Evolutionary conservation across 2,888 invertebrate species (phyloP).

Genomic region (Andrena praecox): DNA sequence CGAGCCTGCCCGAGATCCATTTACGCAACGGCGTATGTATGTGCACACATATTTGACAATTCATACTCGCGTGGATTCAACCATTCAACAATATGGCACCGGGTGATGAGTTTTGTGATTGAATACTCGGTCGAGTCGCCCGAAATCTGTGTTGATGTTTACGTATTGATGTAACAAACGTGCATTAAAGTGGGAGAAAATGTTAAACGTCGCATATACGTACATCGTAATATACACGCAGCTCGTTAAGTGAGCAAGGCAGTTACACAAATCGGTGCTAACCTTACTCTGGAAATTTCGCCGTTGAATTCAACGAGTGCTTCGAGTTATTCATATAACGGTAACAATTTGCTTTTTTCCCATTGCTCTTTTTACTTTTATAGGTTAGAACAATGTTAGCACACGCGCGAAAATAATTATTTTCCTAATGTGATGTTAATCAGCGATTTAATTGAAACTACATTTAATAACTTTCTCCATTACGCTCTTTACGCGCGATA

Average conservation of each 20-base stretch:
- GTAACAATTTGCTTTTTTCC: constrained; percentile 26
- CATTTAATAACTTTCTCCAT: background rate
- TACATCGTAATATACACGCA: constrained; percentile 18
- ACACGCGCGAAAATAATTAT: background rate
- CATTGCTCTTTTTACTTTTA: background rate
- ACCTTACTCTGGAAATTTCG: constrained; percentile 35
- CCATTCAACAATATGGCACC: constrained; percentile 60
- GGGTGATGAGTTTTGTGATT: constrained; percentile 25
- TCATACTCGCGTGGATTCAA: constrained; percentile 35
- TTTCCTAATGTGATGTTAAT: background rate
- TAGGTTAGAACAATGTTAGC: background rate
- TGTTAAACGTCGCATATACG: constrained; percentile 19
- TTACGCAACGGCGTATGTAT: background rate
- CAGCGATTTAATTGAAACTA: background rate
- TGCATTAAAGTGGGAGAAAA: constrained; percentile 10
- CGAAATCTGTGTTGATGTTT: constrained; percentile 29
- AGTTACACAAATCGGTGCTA: constrained; percentile 22
- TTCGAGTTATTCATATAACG: constrained; percentile 19
- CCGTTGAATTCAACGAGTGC: constrained; percentile 12
- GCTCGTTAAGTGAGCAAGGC: constrained; percentile 1
- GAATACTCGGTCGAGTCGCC: constrained; percentile 20
- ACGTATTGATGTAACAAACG: constrained; percentile 22
- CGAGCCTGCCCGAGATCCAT: too few relatives aligned
- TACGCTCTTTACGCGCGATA: background rate
- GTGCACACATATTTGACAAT: constrained; percentile 21